A percentile compares a stretch with the other conserved stretches of the same genome.
phyloP scores from a whole-genome alignment of 1,140 invertebrate species.

The Meloidogyne exigua region DNA sequence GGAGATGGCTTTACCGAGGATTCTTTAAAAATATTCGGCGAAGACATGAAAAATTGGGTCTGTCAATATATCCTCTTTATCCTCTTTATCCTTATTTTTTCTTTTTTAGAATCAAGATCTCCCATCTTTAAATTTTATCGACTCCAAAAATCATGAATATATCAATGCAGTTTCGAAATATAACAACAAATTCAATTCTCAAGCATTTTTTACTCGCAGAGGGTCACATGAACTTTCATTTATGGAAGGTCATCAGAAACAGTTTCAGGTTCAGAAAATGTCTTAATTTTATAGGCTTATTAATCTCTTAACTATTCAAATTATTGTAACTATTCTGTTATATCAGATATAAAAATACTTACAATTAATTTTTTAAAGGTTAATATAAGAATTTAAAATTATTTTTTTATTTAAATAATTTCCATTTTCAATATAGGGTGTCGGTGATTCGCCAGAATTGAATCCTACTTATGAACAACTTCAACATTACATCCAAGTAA shows the following conservation, averaged over 20 bases:
- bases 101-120: constrained; percentile 5
- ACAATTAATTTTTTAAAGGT: too few relatives aligned
- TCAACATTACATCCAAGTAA: not conserved
- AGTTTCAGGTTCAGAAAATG: not conserved
- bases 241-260: not conserved
- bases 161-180: not conserved
- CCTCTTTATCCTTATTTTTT: not conserved
- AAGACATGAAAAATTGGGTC: constrained; percentile 27
- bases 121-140: constrained; percentile 10
- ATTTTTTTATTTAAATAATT: not conserved
- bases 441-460: not conserved
- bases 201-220: not conserved
- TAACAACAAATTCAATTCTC: not conserved
- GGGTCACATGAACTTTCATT: not conserved
- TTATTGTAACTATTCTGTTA: too few relatives aligned
- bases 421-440: not conserved
- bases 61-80: not conserved
- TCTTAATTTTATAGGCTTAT: too few relatives aligned
- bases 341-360: too few relatives aligned
- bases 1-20: constrained; percentile 10
- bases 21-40: constrained; percentile 13
- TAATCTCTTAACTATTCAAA: too few relatives aligned
- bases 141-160: not conserved
- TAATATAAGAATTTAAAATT: too few relatives aligned
- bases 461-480: not conserved